Evolutionary conservation across 2,888 invertebrate genomes (phyloP).

Genomic region (Hybos culiciformis): DNA sequence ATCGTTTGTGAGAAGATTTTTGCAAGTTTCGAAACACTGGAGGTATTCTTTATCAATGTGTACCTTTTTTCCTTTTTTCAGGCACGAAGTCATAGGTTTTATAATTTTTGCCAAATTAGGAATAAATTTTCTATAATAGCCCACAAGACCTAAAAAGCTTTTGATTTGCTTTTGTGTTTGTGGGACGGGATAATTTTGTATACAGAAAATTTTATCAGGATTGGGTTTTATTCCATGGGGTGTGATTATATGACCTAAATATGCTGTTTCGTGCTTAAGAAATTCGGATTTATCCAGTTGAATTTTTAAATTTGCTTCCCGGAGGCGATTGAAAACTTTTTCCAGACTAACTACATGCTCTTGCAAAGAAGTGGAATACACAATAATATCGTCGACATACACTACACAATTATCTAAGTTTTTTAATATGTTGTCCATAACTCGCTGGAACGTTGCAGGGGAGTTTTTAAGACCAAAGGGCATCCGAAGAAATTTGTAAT

Average conservation of each 20-base stretch:
- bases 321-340: constrained; percentile 1
- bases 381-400: constrained; percentile 12
- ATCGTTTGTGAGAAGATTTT: no score
- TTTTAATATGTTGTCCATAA: constrained; percentile 17
- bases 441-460: constrained; percentile 12
- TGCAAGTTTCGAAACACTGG: neutral
- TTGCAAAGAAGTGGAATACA: constrained; percentile 5
- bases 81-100: constrained; percentile 12
- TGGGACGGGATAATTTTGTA: no score
- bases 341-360: constrained; percentile 4
- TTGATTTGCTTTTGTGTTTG: neutral
- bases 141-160: neutral
- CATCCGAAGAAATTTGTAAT: constrained; percentile 15
- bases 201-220: constrained; percentile 4
- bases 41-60: neutral
- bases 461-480: constrained; percentile 14
- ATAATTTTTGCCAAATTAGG: no score
- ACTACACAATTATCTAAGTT: constrained; percentile 16
- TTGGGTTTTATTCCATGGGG: constrained; percentile 9
- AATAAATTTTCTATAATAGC: no score
- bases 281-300: neutral
- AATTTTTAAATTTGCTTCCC: neutral
- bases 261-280: neutral
- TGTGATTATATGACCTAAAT: constrained; percentile 6
- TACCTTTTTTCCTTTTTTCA: constrained; percentile 8